Conservation (phyloP, 2,113 vertebrate genomes). For the Romanogobio albipinnatus region DNA sequence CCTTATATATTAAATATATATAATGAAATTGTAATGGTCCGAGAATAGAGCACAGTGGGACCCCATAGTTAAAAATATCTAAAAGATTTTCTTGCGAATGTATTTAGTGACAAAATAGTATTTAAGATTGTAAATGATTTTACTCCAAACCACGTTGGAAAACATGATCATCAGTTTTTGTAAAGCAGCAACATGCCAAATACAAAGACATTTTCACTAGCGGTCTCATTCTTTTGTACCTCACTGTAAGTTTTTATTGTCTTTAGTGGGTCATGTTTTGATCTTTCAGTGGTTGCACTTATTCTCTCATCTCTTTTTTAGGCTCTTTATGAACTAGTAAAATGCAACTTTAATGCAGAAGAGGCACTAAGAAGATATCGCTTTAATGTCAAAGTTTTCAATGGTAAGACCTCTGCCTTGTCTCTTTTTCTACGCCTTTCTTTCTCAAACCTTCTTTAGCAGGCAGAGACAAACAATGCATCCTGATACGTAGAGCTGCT, state of each 20-base stretch:
- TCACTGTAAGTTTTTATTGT: not conserved
- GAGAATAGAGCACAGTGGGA: constrained; percentile 11
- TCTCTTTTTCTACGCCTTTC: not conserved
- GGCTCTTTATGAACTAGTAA: constrained; percentile 94
- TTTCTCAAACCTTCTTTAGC: not conserved
- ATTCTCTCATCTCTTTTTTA: constrained; percentile 56
- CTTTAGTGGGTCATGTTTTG: not conserved
- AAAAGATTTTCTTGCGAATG: too few relatives aligned
- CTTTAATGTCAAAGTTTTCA: constrained; percentile 94
- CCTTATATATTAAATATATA: not conserved
- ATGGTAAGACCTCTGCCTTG: constrained; percentile 75
- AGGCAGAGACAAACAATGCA: not conserved
- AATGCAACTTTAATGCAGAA: constrained; percentile 91
- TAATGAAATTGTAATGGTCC: not conserved
- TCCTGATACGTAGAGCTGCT: not conserved
- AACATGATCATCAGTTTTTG: too few relatives aligned
- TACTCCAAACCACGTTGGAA: too few relatives aligned
- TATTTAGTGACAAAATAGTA: too few relatives aligned
- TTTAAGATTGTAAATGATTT: too few relatives aligned
- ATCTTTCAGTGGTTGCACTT: not conserved
- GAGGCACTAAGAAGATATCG: constrained; percentile 87
- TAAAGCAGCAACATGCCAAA: too few relatives aligned
- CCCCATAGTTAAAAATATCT: too few relatives aligned
- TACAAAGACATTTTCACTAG: not conserved
- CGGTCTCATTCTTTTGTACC: not conserved